Evolutionary conservation across 2,797 vertebrate species (phyloP), one percentile per base, ranked within the genome.

Genomic region (Syndactyla subalaris): DNA sequence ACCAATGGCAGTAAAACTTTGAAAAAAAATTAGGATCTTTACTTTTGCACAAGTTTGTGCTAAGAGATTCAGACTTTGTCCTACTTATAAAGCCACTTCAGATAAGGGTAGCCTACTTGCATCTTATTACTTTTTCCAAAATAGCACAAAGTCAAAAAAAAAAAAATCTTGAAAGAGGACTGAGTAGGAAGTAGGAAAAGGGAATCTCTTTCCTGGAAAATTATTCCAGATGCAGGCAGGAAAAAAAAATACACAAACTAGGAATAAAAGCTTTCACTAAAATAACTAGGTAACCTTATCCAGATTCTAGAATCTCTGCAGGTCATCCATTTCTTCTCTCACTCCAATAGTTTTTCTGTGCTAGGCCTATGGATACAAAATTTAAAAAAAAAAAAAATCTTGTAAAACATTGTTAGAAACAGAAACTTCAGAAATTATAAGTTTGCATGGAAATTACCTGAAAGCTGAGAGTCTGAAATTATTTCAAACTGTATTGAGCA

Each of bases 71-170:
- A 93, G 88, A 96, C 95, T 91, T 93, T 72, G 95, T 86, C 96
- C 96, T 96, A 96, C 72, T 97, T 97, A 89, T 72, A 92, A 89
- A 93, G 57, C 36, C 38, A 92, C 76, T 94, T 92, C 70, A 93
- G 90, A 91, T 92, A 95, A 95, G 88, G 32, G 29, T 93, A 97
- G 94, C 96, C 96, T 96, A 97, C 79, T 96, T 97, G 85, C 94
- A 96, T 97, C 79, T 94, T 93, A 97, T 96, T 97, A 94, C 67
- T 93, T 85, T 85, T 82, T 96, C 66, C 59, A 92, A 95, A 97
- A 92, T 87, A 96, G 95, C 72, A 92, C 67, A 85, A 79, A 88
- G 63, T 2, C 65, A 85, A 81, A 73, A 59, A n/a, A 41, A 41
- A 41, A n/a, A 58, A 27, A 61, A 24, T 27, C 21, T 71, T 85